Evolutionary conservation across 2,113 vertebrate species (phyloP).

Genomic region (Indri indri): DNA sequence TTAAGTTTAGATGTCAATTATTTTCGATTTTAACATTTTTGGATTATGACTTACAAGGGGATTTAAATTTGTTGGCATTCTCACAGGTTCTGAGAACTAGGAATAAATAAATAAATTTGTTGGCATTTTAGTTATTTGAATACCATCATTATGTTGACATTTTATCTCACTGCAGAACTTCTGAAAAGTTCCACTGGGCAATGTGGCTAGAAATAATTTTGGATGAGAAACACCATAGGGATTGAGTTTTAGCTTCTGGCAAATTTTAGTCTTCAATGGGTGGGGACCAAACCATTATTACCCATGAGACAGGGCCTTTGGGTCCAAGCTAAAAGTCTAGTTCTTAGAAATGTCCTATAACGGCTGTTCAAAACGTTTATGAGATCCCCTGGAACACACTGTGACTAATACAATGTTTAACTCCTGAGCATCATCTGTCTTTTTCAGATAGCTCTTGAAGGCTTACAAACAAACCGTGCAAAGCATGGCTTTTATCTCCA

Average conservation of each 20-base stretch:
- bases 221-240: background rate
- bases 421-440: background rate
- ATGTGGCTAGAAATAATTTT: background rate
- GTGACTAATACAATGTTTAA: background rate
- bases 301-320: background rate
- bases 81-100: too few species aligned
- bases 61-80: background rate
- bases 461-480: background rate
- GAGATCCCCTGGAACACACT: background rate
- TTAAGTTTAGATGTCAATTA: constrained; percentile 18
- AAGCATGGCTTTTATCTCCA: constrained; percentile 45
- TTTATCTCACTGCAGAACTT: background rate
- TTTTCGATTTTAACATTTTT: constrained; percentile 19
- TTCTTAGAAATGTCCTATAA: background rate
- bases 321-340: background rate
- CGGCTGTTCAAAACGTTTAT: background rate
- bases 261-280: background rate
- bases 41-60: background rate
- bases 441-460: constrained; percentile 45
- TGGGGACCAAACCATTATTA: background rate
- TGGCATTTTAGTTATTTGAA: background rate
- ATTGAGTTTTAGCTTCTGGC: background rate
- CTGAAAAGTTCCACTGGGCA: background rate
- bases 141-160: background rate
- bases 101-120: too few species aligned